Evolutionary conservation across 2,888 invertebrate genomes (phyloP), one percentile per base, ranked within the genome.

Genomic region (Andrena camellia): DNA sequence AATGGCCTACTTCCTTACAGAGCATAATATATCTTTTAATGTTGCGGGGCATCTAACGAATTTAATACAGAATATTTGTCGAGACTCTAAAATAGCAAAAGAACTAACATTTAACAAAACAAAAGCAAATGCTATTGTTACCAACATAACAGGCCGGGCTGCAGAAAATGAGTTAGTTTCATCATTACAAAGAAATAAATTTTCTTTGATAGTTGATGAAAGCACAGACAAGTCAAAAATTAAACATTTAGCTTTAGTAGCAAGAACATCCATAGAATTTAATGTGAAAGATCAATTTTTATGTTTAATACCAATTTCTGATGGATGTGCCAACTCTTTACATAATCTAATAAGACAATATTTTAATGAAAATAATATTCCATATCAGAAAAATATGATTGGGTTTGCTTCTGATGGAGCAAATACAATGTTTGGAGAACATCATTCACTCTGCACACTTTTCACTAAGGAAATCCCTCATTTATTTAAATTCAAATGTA

Each of bases 401-500:
- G 57, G 26, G 2, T 57, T 57, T n/a, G 26, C 57, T 23, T 23
- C 13, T n/a, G 57, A 57, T 57, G 57, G 54, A 8, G 54, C 54
- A 23, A 54, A 54, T 54, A 17, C 54, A 23, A 54, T 23, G 23
- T 54, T 54, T 10, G 23, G 54, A 57, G 1, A 57, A 26, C 57
- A 57, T n/a, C 23, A 57, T 26, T 57, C 26, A 23, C 8, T 57
- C 23, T 57, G 23, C 10, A 3, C 23, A n/a, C n/a, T 57, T 23
- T 57, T 57, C 23, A 8, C 26, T 8, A 26, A 26, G 8, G 57
- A 23, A 26, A 57, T 57, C 10, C 10, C 57, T 8, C 23, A 57
- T 57, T 57, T 57, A 23, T 57, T 57, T 57, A 57, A 10, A 57
- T n/a, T 26, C 23, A 57, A 57, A 57, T 57, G 57, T 10, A 57